Evolutionary conservation across 2,113 vertebrate species (phyloP).

Genomic region (Thinocorus orbignyianus): DNA sequence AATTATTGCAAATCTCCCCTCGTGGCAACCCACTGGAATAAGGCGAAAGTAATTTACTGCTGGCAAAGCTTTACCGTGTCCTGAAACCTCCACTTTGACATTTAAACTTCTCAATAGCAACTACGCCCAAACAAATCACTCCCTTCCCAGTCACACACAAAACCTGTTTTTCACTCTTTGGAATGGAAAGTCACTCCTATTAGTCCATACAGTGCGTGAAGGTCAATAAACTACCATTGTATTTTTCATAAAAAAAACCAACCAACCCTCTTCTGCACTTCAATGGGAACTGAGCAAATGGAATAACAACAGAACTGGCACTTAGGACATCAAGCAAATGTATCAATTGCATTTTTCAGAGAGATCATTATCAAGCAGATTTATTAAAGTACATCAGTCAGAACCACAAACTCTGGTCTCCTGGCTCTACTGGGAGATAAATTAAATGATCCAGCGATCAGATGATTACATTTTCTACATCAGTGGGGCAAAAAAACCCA

Average conservation of each 20-base stretch:
- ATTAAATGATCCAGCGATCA: conserved; percentile 2
- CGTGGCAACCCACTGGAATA: not conserved
- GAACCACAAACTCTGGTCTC: not conserved
- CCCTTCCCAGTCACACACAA: not conserved
- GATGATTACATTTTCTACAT: not conserved
- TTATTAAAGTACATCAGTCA: not conserved
- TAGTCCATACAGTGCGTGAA: not conserved
- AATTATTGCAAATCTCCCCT: not conserved
- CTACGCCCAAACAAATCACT: not conserved
- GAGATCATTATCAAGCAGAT: not conserved
- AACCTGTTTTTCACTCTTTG: not conserved
- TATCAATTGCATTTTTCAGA: not conserved
- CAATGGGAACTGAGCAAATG: not conserved
- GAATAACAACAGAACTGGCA: not conserved
- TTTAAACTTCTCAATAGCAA: not conserved
- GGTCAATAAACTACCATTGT: not conserved
- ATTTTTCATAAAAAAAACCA: not conserved
- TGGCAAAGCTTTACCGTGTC: not conserved
- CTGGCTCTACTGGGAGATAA: not conserved
- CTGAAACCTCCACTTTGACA: not conserved
- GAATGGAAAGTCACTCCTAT: not conserved
- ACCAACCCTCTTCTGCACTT: not conserved
- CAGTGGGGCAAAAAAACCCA: not conserved
- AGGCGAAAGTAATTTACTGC: not conserved
- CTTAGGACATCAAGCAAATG: not conserved